Evolutionary conservation across 2,888 invertebrate species (phyloP).

Genomic region (Tortrix viridana): DNA sequence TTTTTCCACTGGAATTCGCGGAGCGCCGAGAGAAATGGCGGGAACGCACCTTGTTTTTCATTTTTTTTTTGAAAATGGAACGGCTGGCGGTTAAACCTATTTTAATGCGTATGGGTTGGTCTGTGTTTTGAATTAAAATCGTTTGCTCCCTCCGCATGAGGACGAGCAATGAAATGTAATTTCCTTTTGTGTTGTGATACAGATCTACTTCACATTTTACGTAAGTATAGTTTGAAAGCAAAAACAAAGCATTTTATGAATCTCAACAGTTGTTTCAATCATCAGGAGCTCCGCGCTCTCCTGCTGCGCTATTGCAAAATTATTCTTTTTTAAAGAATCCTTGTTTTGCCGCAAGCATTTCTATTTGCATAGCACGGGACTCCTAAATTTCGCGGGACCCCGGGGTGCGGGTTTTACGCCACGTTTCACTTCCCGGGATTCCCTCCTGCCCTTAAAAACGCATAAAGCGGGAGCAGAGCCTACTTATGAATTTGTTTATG

Average conservation of each 20-base stretch:
- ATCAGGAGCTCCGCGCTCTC: not conserved
- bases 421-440: slow-evolving; percentile 74
- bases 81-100: slow-evolving; percentile 82
- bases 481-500: slow-evolving; percentile 84
- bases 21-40: slow-evolving; percentile 79
- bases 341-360: slow-evolving; percentile 29
- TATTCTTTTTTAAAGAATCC: slow-evolving; percentile 21
- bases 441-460: slow-evolving; percentile 76
- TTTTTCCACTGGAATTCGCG: slow-evolving; percentile 83
- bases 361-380: slow-evolving; percentile 35
- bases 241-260: too few relatives aligned
- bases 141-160: slow-evolving; percentile 57
- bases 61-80: slow-evolving; percentile 79
- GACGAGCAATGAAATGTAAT: slow-evolving; percentile 78
- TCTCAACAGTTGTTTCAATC: too few relatives aligned
- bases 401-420: slow-evolving; percentile 73
- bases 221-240: not conserved
- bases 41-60: slow-evolving; percentile 78
- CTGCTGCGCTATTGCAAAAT: slow-evolving; percentile 14
- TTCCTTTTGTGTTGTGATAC: slow-evolving; percentile 63
- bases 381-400: slow-evolving; percentile 46
- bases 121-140: slow-evolving; percentile 82
- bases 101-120: slow-evolving; percentile 82
- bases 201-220: not conserved
- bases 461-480: slow-evolving; percentile 77